A percentile compares a stretch with the other conserved stretches of the same genome.
Evolutionary conservation across 2,888 invertebrate genomes (phyloP).

Genomic region (Drosophila multiciliata): DNA sequence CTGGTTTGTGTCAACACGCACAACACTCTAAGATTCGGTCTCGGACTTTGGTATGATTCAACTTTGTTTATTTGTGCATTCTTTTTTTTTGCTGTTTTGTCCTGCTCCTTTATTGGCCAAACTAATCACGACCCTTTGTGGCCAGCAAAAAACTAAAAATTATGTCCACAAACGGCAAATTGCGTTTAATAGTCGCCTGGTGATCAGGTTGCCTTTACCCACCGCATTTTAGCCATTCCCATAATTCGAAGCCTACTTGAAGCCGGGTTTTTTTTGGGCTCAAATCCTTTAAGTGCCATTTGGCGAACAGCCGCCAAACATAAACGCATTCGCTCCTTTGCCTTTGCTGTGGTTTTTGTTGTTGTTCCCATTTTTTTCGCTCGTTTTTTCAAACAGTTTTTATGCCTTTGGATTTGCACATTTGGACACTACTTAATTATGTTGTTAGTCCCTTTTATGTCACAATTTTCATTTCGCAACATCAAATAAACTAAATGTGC

Average conservation of each 20-base stretch:
- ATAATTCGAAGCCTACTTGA: constrained; percentile 62
- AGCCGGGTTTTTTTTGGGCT: constrained; percentile 36
- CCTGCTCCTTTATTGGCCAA: constrained; percentile 46
- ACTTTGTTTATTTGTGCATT: constrained; percentile 21
- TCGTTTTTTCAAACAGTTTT: constrained; percentile 59
- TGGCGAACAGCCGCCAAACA: constrained; percentile 46
- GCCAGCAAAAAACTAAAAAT: constrained; percentile 64
- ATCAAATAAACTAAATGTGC: constrained; percentile 79
- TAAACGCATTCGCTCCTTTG: constrained; percentile 48
- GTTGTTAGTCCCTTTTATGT: constrained; percentile 81
- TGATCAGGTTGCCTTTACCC: constrained; percentile 11
- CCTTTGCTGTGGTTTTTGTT: constrained; percentile 23
- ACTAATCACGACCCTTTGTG: constrained; percentile 80
- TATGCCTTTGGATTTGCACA: constrained; percentile 78
- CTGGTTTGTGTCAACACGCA: constrained; percentile 24
- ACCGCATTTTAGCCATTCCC: constrained; percentile 22
- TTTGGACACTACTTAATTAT: constrained; percentile 79
- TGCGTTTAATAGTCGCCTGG: constrained; percentile 56
- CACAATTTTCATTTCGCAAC: constrained; percentile 80
- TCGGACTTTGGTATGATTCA: constrained; percentile 25
- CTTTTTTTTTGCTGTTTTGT: background rate
- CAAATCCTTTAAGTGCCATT: constrained; percentile 78
- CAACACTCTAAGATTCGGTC: constrained; percentile 28
- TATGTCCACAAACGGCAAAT: constrained; percentile 41
- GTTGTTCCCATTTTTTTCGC: background rate